Conservation (phyloP, 2,888 invertebrate genomes). For the Drosophila lutescens region DNA sequence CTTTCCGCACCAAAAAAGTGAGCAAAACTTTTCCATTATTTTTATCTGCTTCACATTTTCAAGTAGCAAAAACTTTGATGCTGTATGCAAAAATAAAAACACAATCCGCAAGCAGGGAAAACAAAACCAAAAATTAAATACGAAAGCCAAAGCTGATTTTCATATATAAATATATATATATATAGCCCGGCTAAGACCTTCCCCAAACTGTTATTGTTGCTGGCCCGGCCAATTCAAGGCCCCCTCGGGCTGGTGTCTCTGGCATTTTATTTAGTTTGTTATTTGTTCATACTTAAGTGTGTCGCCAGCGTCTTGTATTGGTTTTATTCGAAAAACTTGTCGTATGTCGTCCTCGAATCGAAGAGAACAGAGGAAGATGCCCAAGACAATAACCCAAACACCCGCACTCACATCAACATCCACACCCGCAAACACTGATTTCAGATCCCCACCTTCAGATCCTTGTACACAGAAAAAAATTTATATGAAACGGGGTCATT, state of each 20-base stretch:
- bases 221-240: slow-evolving; percentile 52
- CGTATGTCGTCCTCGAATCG: slow-evolving; percentile 80
- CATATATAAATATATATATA: slow-evolving; percentile 53
- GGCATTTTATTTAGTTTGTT: slow-evolving; percentile 78
- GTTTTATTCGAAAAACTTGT: slow-evolving; percentile 79
- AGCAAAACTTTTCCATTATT: slow-evolving; percentile 77
- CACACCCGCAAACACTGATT: slow-evolving; percentile 30
- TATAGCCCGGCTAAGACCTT: slow-evolving; percentile 44
- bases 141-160: slow-evolving; percentile 76
- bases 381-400: slow-evolving; percentile 70
- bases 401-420: slow-evolving; percentile 16
- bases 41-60: slow-evolving; percentile 79
- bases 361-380: slow-evolving; percentile 49
- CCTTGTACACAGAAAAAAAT: too few species aligned
- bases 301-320: slow-evolving; percentile 69
- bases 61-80: slow-evolving; percentile 74
- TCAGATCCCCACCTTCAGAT: slow-evolving; percentile 28
- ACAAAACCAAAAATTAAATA: slow-evolving; percentile 76
- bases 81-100: slow-evolving; percentile 62
- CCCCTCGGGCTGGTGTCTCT: slow-evolving; percentile 65
- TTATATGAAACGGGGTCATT: too few species aligned
- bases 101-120: slow-evolving; percentile 25
- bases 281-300: slow-evolving; percentile 80
- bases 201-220: slow-evolving; percentile 63
- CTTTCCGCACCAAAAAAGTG: slow-evolving; percentile 45